Evolutionary conservation across 2,888 invertebrate genomes (phyloP).

Genomic region (Eupithecia centaureata): DNA sequence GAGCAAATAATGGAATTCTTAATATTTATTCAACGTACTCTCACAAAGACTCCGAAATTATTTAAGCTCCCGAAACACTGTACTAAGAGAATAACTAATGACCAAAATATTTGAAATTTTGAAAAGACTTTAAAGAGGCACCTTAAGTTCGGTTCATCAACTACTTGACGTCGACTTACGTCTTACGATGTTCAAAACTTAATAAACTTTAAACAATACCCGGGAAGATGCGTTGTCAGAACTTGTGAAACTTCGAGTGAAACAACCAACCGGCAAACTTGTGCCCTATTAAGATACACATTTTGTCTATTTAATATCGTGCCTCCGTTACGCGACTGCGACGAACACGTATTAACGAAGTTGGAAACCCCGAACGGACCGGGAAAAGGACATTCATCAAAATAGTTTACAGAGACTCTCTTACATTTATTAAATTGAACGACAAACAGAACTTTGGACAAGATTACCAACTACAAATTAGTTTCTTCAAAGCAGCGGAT

Average conservation of each 20-base stretch:
- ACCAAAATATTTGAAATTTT: conserved; percentile 49
- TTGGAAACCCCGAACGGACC: conserved; percentile 42
- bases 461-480: conserved; percentile 71
- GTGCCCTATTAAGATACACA: conserved; percentile 73
- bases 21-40: conserved; percentile 42
- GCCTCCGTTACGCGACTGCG: conserved; percentile 47
- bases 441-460: conserved; percentile 60
- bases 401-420: conserved; percentile 63
- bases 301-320: conserved; percentile 69
- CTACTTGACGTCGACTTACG: conserved; percentile 70
- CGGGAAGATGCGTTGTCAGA: conserved; percentile 79
- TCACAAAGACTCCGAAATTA: conserved; percentile 43
- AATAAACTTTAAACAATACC: conserved; percentile 81
- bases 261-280: conserved; percentile 69
- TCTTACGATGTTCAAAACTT: conserved; percentile 76
- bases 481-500: conserved; percentile 76
- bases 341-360: conserved; percentile 46
- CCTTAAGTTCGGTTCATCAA: conserved; percentile 64
- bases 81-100: conserved; percentile 48
- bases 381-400: conserved; percentile 55
- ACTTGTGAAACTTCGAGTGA: conserved; percentile 71
- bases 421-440: conserved; percentile 71
- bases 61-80: conserved; percentile 41
- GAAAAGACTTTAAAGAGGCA: conserved; percentile 49
- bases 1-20: conserved; percentile 44